Conservation (phyloP, 2,797 vertebrate species). For the Chiroxiphia lanceolata region DNA sequence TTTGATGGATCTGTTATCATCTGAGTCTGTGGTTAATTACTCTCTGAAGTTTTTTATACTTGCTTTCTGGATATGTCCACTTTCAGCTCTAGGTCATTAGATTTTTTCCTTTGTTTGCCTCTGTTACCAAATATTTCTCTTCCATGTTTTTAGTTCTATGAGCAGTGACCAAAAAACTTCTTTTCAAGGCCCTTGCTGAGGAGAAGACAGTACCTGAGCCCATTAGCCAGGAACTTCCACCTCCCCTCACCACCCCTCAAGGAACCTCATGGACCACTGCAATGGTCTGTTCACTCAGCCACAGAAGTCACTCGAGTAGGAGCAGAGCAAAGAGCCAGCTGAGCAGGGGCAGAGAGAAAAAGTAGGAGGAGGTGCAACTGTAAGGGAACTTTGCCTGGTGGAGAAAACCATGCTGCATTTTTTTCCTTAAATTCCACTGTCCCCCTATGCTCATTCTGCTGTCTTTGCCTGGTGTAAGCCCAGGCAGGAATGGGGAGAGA, state of each 20-base stretch:
- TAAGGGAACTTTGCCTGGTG: neutral
- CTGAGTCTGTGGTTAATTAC: neutral
- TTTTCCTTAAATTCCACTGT: neutral
- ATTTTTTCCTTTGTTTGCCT: neutral
- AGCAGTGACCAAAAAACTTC: neutral
- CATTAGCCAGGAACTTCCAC: fast-evolving
- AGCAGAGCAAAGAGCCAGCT: neutral
- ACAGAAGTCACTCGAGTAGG: fast-evolving
- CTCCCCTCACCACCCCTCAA: no score
- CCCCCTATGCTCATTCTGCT: neutral
- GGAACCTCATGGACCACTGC: fast-evolving
- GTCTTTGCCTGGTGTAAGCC: neutral
- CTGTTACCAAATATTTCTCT: neutral
- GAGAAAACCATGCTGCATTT: fast-evolving
- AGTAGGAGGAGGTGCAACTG: neutral
- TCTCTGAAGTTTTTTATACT: neutral
- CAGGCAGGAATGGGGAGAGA: neutral
- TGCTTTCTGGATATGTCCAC: neutral
- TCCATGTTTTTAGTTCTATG: neutral
- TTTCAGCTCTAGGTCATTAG: neutral
- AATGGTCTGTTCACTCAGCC: fast-evolving
- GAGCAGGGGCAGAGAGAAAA: neutral
- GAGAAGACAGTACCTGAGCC: fast-evolving
- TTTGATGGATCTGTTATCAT: neutral
- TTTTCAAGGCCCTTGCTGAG: neutral